These are phyloP conservation scores for Nanger granti DNA, from an alignment of 2,113 vertebrate genomes.

Conservation along the genomic window DNA sequence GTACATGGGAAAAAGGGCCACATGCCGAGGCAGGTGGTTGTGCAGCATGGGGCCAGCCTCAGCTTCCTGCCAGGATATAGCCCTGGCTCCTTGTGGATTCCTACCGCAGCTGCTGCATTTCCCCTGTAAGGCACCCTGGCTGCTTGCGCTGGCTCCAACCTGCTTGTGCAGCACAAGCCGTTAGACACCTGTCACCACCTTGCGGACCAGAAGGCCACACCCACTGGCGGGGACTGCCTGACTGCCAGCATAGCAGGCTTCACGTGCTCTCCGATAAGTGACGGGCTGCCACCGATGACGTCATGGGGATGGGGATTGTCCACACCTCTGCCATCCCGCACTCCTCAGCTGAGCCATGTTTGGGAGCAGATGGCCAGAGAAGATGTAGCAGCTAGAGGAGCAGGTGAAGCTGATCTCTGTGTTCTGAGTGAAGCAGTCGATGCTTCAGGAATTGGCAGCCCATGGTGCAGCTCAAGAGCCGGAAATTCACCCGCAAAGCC, in stretches of 20 bases:
- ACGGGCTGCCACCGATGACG: conserved; percentile 72
- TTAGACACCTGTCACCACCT: conserved; percentile 80
- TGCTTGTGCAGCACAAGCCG: conserved; percentile 88
- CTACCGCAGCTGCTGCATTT: conserved; percentile 87
- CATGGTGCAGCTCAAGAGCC: conserved; percentile 89
- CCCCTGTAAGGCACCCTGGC: conserved; percentile 76
- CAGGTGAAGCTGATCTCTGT: conserved; percentile 92
- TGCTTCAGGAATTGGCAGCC: conserved; percentile 90
- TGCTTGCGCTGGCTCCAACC: conserved; percentile 75
- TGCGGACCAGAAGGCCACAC: conserved; percentile 82
- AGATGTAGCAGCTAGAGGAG: conserved; percentile 89
- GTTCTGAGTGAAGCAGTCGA: conserved; percentile 90
- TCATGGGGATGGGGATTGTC: conserved; percentile 85
- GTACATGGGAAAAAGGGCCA: conserved; percentile 92
- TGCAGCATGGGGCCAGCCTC: conserved; percentile 77
- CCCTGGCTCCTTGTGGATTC: conserved; percentile 93
- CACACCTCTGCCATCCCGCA: conserved; percentile 86
- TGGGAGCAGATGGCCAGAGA: conserved; percentile 89
- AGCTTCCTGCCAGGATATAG: conserved; percentile 85
- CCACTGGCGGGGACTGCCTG: conserved; percentile 80
- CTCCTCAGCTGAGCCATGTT: conserved; percentile 88
- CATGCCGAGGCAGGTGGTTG: conserved; percentile 85
- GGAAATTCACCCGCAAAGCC: conserved; percentile 82
- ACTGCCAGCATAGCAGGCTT: conserved; percentile 84
- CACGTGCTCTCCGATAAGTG: conserved; percentile 81